Conservation (phyloP, 2,888 invertebrate genomes). For the Cataglyphis altisquamis region DNA sequence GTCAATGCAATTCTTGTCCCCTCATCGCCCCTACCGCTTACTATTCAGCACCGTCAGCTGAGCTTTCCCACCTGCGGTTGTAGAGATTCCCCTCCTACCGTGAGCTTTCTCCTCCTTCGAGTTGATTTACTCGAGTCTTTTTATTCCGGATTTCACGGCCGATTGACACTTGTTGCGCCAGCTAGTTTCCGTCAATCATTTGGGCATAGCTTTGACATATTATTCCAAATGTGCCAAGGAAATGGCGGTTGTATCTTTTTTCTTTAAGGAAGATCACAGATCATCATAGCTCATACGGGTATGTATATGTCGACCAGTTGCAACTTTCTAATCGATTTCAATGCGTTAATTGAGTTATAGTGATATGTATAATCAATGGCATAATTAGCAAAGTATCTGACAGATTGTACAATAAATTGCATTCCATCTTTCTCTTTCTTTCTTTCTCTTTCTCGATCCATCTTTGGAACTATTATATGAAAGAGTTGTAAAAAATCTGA, state of each 20-base stretch:
- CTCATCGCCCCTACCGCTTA: neutral
- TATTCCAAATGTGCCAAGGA: neutral
- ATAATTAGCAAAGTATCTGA: neutral
- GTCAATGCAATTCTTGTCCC: slow-evolving; percentile 43
- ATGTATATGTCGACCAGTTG: neutral
- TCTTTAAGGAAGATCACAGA: slow-evolving; percentile 4
- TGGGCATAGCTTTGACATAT: neutral
- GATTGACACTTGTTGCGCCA: slow-evolving; percentile 80
- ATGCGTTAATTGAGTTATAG: neutral
- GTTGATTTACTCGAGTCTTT: slow-evolving; percentile 43
- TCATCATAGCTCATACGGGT: neutral
- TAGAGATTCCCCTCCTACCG: neutral
- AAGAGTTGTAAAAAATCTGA: neutral
- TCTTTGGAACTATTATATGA: neutral
- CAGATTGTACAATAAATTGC: neutral
- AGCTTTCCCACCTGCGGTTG: slow-evolving; percentile 34
- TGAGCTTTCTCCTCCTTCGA: neutral
- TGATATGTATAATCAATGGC: neutral
- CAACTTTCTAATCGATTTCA: neutral
- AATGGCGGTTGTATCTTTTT: neutral
- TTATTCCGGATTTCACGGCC: slow-evolving; percentile 73
- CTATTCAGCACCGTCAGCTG: slow-evolving; percentile 54
- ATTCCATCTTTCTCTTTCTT: neutral
- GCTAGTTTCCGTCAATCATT: slow-evolving; percentile 63
- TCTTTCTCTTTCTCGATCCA: neutral